A percentile compares a stretch with the other conserved stretches of the same genome.
These are phyloP conservation scores for Rhagonycha lutea DNA, from an alignment of 2,888 invertebrate species.

Conservation along the genomic window DNA sequence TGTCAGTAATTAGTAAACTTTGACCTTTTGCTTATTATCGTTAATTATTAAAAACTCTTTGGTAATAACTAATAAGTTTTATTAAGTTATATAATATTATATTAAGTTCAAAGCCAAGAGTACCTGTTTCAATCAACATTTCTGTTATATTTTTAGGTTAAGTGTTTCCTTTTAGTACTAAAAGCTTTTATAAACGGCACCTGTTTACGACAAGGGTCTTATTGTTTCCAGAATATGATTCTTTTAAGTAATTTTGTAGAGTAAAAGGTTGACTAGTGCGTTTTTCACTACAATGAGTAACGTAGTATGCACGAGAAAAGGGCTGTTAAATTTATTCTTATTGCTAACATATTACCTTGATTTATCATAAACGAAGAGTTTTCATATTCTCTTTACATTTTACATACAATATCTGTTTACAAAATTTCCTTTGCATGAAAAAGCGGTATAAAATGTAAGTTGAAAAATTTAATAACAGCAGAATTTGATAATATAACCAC, in stretches of 20 bases:
- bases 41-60: not conserved
- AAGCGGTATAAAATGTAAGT: not conserved
- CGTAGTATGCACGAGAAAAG: not conserved
- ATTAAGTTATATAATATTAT: not conserved
- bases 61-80: not conserved
- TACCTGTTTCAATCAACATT: constrained; percentile 7
- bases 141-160: constrained; percentile 5
- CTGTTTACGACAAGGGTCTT: constrained; percentile 23
- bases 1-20: not conserved
- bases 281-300: not conserved
- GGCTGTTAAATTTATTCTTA: not conserved
- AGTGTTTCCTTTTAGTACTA: constrained; percentile 10
- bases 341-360: not conserved
- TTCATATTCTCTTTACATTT: not conserved
- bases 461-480: not conserved
- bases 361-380: not conserved
- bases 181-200: constrained; percentile 6
- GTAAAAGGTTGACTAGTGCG: constrained; percentile 13
- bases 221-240: constrained; percentile 24
- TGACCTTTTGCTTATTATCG: not conserved
- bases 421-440: not conserved
- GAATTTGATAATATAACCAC: not conserved
- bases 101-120: not conserved
- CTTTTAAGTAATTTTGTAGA: constrained; percentile 15
- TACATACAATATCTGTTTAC: not conserved